Percentiles rank a stretch among this genome's conserved stretches.
phyloP scores from a whole-genome alignment of 2,113 vertebrate species.

The Passerina amoena region DNA sequence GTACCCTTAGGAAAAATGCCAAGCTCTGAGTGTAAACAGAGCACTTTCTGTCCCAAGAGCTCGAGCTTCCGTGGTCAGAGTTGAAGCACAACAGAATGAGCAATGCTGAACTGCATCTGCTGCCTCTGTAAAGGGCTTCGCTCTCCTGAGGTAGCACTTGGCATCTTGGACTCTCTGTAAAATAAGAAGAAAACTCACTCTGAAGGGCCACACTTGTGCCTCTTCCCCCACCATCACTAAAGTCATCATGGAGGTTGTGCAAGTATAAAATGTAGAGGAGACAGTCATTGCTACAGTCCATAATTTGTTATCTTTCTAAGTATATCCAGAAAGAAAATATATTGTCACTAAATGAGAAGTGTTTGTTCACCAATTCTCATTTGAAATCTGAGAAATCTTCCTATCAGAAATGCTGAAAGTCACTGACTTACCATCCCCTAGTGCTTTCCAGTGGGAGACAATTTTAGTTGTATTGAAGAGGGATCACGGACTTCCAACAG shows the following conservation, averaged over 20 bases:
- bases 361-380: background rate
- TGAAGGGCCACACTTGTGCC: background rate
- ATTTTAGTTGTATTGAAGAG: background rate
- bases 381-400: background rate
- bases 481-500: background rate
- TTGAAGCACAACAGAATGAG: constrained; percentile 4
- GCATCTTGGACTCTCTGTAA: background rate
- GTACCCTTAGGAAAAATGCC: constrained; percentile 40
- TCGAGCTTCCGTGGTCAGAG: background rate
- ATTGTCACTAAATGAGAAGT: background rate
- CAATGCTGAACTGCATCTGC: constrained; percentile 18
- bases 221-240: background rate
- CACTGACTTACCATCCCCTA: background rate
- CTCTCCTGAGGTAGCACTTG: background rate
- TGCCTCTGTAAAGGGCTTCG: background rate
- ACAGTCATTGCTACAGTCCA: accelerated
- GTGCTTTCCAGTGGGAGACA: background rate
- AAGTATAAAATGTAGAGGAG: background rate
- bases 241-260: background rate
- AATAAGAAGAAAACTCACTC: background rate
- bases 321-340: background rate
- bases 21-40: constrained; percentile 46
- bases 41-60: constrained; percentile 33
- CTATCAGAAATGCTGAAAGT: background rate
- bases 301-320: background rate